These are phyloP conservation scores for Parthenolecanium corni DNA, from an alignment of 2,888 invertebrate species.

Conservation along the genomic window DNA sequence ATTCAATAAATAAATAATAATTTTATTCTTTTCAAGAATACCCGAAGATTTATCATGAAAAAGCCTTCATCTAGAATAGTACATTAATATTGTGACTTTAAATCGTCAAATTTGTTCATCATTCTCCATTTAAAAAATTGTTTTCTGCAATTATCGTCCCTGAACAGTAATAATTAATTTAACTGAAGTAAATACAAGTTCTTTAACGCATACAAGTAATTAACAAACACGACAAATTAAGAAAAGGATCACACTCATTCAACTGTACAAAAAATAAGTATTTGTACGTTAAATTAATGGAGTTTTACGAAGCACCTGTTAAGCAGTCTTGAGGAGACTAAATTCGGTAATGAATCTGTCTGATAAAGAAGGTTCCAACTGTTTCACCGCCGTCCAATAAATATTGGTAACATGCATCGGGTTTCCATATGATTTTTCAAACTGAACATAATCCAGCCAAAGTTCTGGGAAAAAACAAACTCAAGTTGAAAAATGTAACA, in stretches of 20 bases:
- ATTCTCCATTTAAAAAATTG: too few species aligned
- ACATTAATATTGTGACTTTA: too few species aligned
- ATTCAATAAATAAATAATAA: too few species aligned
- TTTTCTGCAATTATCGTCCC: too few species aligned
- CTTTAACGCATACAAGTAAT: too few species aligned
- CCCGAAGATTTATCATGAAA: too few species aligned
- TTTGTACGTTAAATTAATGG: not conserved
- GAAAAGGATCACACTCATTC: not conserved
- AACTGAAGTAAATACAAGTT: too few species aligned
- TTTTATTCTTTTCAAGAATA: too few species aligned
- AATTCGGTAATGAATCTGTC: slow-evolving; percentile 47
- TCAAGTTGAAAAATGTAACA: not conserved
- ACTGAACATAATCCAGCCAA: slow-evolving; percentile 61
- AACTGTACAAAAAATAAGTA: not conserved
- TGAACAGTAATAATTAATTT: too few species aligned
- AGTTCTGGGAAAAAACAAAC: slow-evolving; percentile 40
- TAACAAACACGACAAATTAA: too few species aligned
- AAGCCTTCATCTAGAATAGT: too few species aligned
- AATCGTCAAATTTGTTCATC: too few species aligned
- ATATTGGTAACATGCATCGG: slow-evolving; percentile 46
- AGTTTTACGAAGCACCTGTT: not conserved
- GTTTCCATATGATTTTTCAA: slow-evolving; percentile 54
- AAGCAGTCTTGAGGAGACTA: slow-evolving; percentile 42
- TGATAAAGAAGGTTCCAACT: slow-evolving; percentile 44
- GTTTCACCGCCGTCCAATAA: slow-evolving; percentile 51